These are phyloP conservation scores for Atta texana DNA, from an alignment of 1,140 invertebrate genomes.

Conservation along the genomic window DNA sequence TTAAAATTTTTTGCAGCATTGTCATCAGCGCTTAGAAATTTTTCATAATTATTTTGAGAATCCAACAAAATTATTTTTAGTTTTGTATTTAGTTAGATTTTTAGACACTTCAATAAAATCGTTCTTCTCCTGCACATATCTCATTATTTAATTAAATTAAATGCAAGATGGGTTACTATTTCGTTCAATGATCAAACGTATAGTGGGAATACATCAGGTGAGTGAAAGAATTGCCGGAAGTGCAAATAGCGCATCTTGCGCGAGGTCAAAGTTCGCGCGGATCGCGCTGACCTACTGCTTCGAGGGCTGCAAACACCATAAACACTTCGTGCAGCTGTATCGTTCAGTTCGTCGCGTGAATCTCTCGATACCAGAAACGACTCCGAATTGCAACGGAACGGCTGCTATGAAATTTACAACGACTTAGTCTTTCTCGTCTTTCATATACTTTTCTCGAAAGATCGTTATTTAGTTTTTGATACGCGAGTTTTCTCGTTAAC, in stretches of 20 bases:
- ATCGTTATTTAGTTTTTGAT: background rate
- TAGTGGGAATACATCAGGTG: background rate
- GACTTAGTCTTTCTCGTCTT: background rate
- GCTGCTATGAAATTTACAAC: slow-evolving; percentile 39
- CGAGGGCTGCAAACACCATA: slow-evolving; percentile 66
- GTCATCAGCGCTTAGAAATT: too few species aligned
- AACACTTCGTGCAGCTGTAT: slow-evolving; percentile 58
- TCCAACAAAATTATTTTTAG: too few species aligned
- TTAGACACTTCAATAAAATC: too few species aligned
- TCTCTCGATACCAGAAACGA: slow-evolving; percentile 55
- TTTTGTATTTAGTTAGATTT: too few species aligned
- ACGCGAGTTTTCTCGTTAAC: slow-evolving; percentile 35
- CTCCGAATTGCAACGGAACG: slow-evolving; percentile 29
- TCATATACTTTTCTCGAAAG: background rate
- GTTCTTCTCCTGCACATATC: too few species aligned
- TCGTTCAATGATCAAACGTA: background rate
- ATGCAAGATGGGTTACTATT: background rate
- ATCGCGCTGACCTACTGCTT: slow-evolving; percentile 77
- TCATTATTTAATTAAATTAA: background rate
- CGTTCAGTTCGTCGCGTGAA: slow-evolving; percentile 69
- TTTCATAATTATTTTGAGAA: too few species aligned
- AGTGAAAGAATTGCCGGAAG: slow-evolving; percentile 76
- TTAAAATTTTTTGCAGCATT: too few species aligned
- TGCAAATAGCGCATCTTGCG: slow-evolving; percentile 70
- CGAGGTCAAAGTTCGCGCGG: slow-evolving; percentile 75